Percentiles rank a stretch among this genome's conserved stretches.
Evolutionary conservation across 1,140 invertebrate genomes (phyloP).

Genomic region (Drosophila serrata): DNA sequence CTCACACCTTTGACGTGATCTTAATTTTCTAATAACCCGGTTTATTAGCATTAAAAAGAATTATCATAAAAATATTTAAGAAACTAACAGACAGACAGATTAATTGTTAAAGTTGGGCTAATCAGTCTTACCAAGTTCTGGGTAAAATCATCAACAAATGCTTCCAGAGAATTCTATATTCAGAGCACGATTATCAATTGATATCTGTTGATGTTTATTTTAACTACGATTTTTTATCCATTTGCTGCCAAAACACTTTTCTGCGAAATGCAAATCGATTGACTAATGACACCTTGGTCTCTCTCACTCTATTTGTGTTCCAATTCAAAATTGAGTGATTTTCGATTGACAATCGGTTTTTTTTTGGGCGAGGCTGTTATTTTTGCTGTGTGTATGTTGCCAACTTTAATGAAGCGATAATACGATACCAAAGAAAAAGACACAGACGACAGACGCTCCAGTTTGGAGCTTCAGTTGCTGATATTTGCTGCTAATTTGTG

Average conservation of each 20-base stretch:
- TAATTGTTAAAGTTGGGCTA: slow-evolving; percentile 4
- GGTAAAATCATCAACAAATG: not conserved
- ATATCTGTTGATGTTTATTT: too few species aligned
- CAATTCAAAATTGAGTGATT: slow-evolving; percentile 39
- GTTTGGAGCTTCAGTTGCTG: slow-evolving; percentile 1
- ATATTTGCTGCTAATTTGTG: slow-evolving; percentile 38
- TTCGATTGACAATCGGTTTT: slow-evolving; percentile 13
- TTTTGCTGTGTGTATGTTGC: slow-evolving; percentile 32
- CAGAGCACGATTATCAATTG: slow-evolving; percentile 9
- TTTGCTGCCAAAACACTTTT: not conserved
- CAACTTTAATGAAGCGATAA: slow-evolving; percentile 73
- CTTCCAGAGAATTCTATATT: slow-evolving; percentile 23
- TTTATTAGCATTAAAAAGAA: not conserved
- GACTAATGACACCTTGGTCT: slow-evolving; percentile 20
- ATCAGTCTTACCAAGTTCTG: slow-evolving; percentile 9
- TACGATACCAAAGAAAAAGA: slow-evolving; percentile 2
- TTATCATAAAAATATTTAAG: not conserved
- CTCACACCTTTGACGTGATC: not conserved
- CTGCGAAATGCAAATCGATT: slow-evolving; percentile 21
- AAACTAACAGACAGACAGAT: not conserved
- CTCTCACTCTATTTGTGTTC: slow-evolving; percentile 1
- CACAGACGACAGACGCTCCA: slow-evolving; percentile 41
- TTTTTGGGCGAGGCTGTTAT: slow-evolving; percentile 34
- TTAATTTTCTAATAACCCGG: not conserved
- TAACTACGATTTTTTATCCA: not conserved